phyloP scores from a whole-genome alignment of 2,888 invertebrate species.

The Acrobasis consociella region DNA sequence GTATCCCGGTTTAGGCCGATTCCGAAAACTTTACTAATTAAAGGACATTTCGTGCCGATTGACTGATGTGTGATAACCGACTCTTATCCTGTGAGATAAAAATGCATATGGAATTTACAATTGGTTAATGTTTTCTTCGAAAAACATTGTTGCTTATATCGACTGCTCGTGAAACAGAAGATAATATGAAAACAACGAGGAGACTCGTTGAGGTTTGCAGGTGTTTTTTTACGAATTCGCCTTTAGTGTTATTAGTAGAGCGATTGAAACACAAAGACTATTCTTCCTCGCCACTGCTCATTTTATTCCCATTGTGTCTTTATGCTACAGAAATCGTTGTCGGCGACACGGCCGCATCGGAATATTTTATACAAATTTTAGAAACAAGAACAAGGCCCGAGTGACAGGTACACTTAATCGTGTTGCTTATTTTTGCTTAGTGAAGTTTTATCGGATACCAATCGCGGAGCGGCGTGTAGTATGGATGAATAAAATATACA shows the following conservation, averaged over 20 bases:
- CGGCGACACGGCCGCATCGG: constrained; percentile 67
- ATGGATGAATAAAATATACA: constrained; percentile 77
- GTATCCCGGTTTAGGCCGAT: constrained; percentile 54
- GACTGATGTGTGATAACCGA: constrained; percentile 19
- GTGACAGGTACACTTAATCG: constrained; percentile 81
- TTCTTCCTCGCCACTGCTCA: constrained; percentile 43
- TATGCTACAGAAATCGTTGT: constrained; percentile 63
- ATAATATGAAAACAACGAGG: not conserved
- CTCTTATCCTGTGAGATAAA: constrained; percentile 17
- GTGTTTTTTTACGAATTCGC: constrained; percentile 15
- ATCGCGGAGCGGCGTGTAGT: constrained; percentile 70
- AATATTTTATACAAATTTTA: constrained; percentile 83
- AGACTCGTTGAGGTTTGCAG: not conserved
- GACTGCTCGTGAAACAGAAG: not conserved
- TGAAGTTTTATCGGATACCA: constrained; percentile 72
- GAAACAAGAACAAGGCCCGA: constrained; percentile 77
- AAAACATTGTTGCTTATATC: not conserved
- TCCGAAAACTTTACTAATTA: constrained; percentile 50
- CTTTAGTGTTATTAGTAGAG: constrained; percentile 37
- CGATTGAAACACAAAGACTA: constrained; percentile 52
- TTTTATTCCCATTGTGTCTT: constrained; percentile 54
- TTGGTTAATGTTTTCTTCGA: not conserved
- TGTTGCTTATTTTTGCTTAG: constrained; percentile 77
- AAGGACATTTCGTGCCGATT: constrained; percentile 27
- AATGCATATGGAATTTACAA: constrained; percentile 11